These are phyloP conservation scores for Sebastes fasciatus DNA, from an alignment of 2,113 vertebrate species.

Conservation along the genomic window DNA sequence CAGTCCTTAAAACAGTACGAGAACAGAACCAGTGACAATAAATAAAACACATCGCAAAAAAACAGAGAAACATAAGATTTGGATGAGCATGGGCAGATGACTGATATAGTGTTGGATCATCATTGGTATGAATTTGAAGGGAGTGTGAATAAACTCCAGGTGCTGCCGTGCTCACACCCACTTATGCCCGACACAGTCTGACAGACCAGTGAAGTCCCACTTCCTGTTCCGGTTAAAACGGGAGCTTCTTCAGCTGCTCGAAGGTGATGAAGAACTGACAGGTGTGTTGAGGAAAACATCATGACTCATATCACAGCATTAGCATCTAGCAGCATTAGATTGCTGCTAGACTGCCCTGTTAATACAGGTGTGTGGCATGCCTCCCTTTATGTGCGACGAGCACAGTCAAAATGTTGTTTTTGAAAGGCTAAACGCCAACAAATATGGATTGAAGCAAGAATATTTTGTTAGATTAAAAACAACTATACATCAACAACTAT, in stretches of 20 bases:
- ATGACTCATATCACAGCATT: too few relatives aligned
- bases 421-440: too few relatives aligned
- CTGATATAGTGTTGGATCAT: slow-evolving; percentile 1
- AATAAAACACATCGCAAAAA: slow-evolving; percentile 31
- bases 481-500: too few relatives aligned
- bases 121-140: slow-evolving; percentile 16
- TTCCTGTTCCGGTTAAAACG: slow-evolving; percentile 83
- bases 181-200: slow-evolving; percentile 48
- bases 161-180: slow-evolving; percentile 40
- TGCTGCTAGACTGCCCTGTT: too few relatives aligned
- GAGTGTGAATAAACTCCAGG: slow-evolving; percentile 55
- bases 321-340: too few relatives aligned
- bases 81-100: slow-evolving; percentile 23
- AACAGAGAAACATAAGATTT: background rate
- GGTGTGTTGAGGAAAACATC: slow-evolving; percentile 80
- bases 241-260: slow-evolving; percentile 95
- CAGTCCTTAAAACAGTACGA: background rate
- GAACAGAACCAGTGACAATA: slow-evolving; percentile 21
- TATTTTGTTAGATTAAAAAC: too few relatives aligned
- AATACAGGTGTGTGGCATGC: too few relatives aligned
- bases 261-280: slow-evolving; percentile 98
- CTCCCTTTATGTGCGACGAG: too few relatives aligned
- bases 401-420: too few relatives aligned
- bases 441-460: too few relatives aligned
- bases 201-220: slow-evolving; percentile 1